Base-by-base conservation (phyloP, 2,797 vertebrate species). In the Bradypus variegatus region DNA sequence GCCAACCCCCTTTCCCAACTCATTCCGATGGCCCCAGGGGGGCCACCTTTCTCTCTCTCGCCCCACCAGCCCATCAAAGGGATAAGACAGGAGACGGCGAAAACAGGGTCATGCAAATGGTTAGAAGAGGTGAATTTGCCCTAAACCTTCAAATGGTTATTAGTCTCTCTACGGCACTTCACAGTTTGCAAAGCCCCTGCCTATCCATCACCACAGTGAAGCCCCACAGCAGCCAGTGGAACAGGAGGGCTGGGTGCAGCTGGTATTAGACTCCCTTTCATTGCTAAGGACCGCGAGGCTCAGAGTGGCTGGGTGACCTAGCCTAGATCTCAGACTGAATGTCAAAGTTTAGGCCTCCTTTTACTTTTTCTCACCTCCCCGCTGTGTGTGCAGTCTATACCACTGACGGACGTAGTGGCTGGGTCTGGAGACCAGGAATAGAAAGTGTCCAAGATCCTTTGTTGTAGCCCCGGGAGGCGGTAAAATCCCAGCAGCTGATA, bases 1-100 rank as follows among this genome's bases (percentile, higher is more conserved):
- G 95, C 87, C 92, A 94, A 90, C 70, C 70, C 95, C 81, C 87
- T 93, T 93, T 95, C 94, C 94, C 92, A 60, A 70, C 73, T 91
- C 86, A 86, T 75, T 88, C 62, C 72, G 67, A 79, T 85, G 91
- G 85, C 88, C 86, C 67, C 8, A 76, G 88, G 89, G 89, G 92
- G 29, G 82, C 87, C 33, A 86, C 91, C 91, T 95, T 91, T 91
- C 91, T 86, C 41, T 75, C 45, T 93, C 25, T 72, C 69, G 4
- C n/a, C 48, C 60, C 29, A 62, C 29, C 36, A 93, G 89, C 36
- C 50, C 75, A 91, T 93, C 65, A 60, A 81, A 84, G 50, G 29
- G 27, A 15, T 11, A 87, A 64, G 90, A 90, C 27, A 82, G 77
- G 84, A 70, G 55, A 82, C 2, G 31, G 38, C 45, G 65, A 58